Conservation (phyloP, 2,888 invertebrate genomes). For the Hirtodrosophila alboralis region DNA sequence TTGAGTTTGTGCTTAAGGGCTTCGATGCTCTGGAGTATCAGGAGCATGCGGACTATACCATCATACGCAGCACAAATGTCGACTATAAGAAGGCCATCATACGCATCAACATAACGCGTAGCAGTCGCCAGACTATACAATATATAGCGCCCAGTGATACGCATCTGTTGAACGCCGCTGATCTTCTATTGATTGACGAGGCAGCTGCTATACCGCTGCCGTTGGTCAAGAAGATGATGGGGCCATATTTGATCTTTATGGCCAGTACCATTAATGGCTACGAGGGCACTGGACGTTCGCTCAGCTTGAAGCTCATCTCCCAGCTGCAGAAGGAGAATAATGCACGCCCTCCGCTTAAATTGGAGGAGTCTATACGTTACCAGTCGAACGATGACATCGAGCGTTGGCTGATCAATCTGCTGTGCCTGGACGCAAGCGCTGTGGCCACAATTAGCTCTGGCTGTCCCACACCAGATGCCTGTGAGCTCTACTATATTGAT, state of each 20-base stretch:
- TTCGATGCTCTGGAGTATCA: constrained; percentile 97
- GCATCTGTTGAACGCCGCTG: constrained; percentile 94
- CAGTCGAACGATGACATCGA: constrained; percentile 94
- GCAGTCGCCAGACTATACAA: constrained; percentile 97
- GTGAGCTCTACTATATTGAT: constrained; percentile 94
- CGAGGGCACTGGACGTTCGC: constrained; percentile 98
- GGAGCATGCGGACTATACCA: constrained; percentile 97
- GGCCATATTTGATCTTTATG: constrained; percentile 96
- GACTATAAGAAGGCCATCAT: constrained; percentile 98
- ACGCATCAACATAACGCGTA: constrained; percentile 94
- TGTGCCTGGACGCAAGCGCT: constrained; percentile 94
- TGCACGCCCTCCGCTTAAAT: constrained; percentile 86
- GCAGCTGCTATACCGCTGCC: constrained; percentile 99
- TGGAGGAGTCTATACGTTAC: constrained; percentile 98
- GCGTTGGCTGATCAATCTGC: constrained; percentile 93
- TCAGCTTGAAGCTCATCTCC: constrained; percentile 96
- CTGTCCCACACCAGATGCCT: constrained; percentile 94
- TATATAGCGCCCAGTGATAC: constrained; percentile 98
- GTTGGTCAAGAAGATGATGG: constrained; percentile 94
- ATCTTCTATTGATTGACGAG: constrained; percentile 98
- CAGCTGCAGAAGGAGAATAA: constrained; percentile 89
- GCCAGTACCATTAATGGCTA: constrained; percentile 99
- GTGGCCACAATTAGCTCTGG: constrained; percentile 88
- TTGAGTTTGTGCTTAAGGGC: constrained; percentile 98
- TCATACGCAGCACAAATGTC: constrained; percentile 96